Percentiles rank a stretch among this genome's conserved stretches.
These are phyloP conservation scores for Agrilus biguttatus DNA, from an alignment of 2,888 invertebrate species.

Conservation along the genomic window DNA sequence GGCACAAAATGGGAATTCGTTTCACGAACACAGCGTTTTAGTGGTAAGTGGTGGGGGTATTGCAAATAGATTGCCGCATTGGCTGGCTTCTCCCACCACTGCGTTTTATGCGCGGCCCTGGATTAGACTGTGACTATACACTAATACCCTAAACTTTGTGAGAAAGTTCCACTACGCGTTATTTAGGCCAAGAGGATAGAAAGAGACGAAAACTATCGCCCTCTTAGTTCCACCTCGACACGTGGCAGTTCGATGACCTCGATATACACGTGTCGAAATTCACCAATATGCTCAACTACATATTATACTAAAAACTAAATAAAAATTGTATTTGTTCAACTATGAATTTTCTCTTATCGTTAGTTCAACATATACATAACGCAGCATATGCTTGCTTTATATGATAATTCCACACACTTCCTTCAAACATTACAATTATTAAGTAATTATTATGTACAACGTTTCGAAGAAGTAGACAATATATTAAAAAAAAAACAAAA, in stretches of 20 bases:
- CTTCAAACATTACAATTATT: no score
- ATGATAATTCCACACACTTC: no score
- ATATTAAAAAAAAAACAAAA: no score
- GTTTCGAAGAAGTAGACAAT: no score
- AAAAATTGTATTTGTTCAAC: no score
- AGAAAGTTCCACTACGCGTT: slow-evolving; percentile 13
- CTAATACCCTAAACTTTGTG: slow-evolving; percentile 9
- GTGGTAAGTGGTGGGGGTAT: slow-evolving; percentile 11
- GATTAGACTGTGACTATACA: slow-evolving; percentile 16
- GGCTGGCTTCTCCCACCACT: slow-evolving; percentile 12
- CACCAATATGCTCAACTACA: slow-evolving; percentile 7
- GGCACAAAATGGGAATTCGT: slow-evolving; percentile 9
- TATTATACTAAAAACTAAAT: no score
- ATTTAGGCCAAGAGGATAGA: slow-evolving; percentile 9
- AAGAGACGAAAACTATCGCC: slow-evolving; percentile 8
- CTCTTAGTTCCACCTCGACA: slow-evolving; percentile 18
- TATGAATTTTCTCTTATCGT: no score
- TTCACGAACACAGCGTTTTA: slow-evolving; percentile 13
- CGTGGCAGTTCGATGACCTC: slow-evolving; percentile 24
- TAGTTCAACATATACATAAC: no score
- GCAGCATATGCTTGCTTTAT: no score
- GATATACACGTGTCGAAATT: slow-evolving; percentile 17
- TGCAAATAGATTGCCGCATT: slow-evolving; percentile 12
- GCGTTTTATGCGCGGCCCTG: slow-evolving; percentile 6
- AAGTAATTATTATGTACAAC: no score